Evolutionary conservation across 2,113 vertebrate genomes (phyloP), one percentile per base, ranked within the genome.

Genomic region (Pantherophis guttatus): DNA sequence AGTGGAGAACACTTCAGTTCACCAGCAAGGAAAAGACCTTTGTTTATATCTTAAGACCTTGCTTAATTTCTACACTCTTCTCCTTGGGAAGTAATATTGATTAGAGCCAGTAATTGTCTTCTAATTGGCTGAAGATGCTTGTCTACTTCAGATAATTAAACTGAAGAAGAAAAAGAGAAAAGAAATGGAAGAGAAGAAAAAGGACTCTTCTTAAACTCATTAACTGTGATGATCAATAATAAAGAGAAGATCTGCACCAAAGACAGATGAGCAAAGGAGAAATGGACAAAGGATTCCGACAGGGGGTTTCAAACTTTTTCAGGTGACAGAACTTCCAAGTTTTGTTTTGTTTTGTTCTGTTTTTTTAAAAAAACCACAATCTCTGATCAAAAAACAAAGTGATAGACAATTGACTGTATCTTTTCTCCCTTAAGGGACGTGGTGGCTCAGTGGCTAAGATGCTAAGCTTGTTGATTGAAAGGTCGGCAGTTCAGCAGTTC

Each of bases 121-220:
- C 96, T 97, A 97, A 97, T 97, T 97, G 97, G 93, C 92, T 52
- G 3, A 93, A 97, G 95, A 93, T 95, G 95, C 95, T 97, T 97
- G 97, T 97, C 97, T 97, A 96, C 93, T 95, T 94, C 87, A 94
- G 95, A 96, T 96, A 97, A 97, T 97, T 97, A 97, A 97, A 96
- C 90, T n/a, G 86, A 95, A 95, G 92, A 95, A 96, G 89, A 89
- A 94, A 52, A 53, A 12, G 44, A 70, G 88, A 90, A 87, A 93
- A 94, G 29, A 90, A 94, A 96, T 91, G 89, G 94, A 81, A 92
- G 92, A 94, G 95, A 92, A 90, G 96, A 96, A 94, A 52, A 0
- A 0, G 92, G 95, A 96, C 93, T 96, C 59, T 93, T 95, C 95
- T 95, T 96, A 96, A 97, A 94, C 70, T 94, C 96, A 97, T 95